Percentiles rank a stretch among this genome's conserved stretches.
These are phyloP conservation scores for Tineola bisselliella DNA, from an alignment of 2,888 invertebrate species.

Conservation along the genomic window DNA sequence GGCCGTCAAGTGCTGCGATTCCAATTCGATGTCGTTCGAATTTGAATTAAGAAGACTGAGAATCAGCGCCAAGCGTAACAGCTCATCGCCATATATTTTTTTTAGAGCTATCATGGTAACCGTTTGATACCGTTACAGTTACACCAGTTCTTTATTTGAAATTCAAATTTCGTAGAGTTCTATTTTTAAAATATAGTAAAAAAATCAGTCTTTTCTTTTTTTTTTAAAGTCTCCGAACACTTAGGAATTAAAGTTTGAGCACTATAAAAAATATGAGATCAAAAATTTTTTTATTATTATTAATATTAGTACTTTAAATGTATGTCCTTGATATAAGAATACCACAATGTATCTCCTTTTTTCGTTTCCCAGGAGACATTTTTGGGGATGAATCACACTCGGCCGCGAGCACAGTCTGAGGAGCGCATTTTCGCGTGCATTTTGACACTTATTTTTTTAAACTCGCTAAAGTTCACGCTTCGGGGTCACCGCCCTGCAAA, in stretches of 20 bases:
- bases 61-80: slow-evolving; percentile 82
- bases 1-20: slow-evolving; percentile 58
- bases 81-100: slow-evolving; percentile 83
- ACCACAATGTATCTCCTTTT: slow-evolving; percentile 32
- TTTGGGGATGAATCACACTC: slow-evolving; percentile 40
- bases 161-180: slow-evolving; percentile 15
- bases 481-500: not conserved
- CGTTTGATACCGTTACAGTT: not conserved
- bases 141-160: slow-evolving; percentile 1
- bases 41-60: slow-evolving; percentile 82
- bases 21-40: slow-evolving; percentile 73
- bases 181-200: slow-evolving; percentile 16
- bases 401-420: not conserved
- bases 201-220: slow-evolving; percentile 26
- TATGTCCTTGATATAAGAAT: slow-evolving; percentile 27
- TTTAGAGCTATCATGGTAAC: slow-evolving; percentile 78
- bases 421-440: slow-evolving; percentile 10
- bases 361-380: slow-evolving; percentile 58
- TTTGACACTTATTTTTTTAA: not conserved
- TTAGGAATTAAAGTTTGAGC: slow-evolving; percentile 34
- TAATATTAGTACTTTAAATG: slow-evolving; percentile 17
- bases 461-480: not conserved
- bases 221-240: slow-evolving; percentile 21
- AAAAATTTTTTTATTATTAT: slow-evolving; percentile 17
- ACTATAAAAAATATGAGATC: slow-evolving; percentile 47